These are phyloP conservation scores for Alethe diademata DNA, from an alignment of 2,113 vertebrate species.

Conservation along the genomic window DNA sequence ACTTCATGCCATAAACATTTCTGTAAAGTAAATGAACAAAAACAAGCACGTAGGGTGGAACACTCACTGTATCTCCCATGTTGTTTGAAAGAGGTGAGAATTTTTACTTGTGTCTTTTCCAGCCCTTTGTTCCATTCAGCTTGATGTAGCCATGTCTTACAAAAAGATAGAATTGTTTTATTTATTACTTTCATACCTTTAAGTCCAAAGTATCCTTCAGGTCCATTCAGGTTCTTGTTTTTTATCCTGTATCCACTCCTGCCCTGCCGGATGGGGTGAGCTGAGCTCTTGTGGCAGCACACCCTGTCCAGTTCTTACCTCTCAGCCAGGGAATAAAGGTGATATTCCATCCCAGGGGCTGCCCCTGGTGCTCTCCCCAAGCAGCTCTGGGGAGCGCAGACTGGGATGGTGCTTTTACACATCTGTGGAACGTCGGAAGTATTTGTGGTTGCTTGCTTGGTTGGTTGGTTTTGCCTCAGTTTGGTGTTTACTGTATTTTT, in stretches of 20 bases:
- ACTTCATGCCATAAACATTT: conserved; percentile 77
- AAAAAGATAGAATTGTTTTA: neutral
- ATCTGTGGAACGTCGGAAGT: neutral
- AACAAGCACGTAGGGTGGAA: conserved; percentile 32
- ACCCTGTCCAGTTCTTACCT: neutral
- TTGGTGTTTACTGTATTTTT: neutral
- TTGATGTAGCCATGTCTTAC: conserved; percentile 33
- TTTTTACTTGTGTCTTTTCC: neutral
- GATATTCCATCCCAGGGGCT: too few species aligned
- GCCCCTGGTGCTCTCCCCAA: neutral
- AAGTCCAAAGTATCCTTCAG: neutral
- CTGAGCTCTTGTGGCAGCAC: neutral
- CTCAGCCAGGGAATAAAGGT: neutral
- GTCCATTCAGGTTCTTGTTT: neutral
- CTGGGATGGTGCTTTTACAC: neutral
- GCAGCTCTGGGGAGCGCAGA: neutral
- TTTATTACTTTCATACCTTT: conserved; percentile 36
- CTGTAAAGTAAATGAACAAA: conserved; percentile 69
- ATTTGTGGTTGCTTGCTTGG: neutral
- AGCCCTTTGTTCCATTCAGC: neutral
- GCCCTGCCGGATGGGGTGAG: neutral
- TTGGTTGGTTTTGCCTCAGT: neutral
- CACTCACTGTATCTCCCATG: conserved; percentile 4
- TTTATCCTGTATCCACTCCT: neutral
- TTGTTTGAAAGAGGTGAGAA: neutral